Conservation (phyloP, 2,797 vertebrate genomes). For the Squalus acanthias region DNA sequence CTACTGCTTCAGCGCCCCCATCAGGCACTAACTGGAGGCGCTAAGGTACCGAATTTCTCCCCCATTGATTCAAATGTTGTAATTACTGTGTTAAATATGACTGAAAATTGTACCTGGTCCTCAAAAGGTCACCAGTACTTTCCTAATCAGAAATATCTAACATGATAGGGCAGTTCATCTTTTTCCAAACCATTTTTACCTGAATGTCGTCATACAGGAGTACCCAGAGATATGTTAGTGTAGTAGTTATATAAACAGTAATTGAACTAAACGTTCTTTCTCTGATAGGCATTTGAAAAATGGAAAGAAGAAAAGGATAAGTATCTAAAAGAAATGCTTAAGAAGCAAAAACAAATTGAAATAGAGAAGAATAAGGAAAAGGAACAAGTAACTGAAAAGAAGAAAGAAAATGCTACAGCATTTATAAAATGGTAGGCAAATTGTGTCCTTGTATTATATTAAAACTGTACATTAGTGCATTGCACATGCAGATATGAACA, state of each 20-base stretch:
- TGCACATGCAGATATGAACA: background rate
- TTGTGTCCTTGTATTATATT: background rate
- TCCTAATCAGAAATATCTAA: background rate
- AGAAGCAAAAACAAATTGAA: conserved; percentile 65
- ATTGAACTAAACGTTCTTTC: background rate
- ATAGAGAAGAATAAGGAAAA: conserved; percentile 63
- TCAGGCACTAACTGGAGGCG: too few relatives aligned
- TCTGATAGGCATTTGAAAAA: conserved; percentile 77
- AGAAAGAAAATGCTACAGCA: conserved; percentile 62
- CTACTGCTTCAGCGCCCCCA: too few relatives aligned
- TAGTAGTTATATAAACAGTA: too few relatives aligned
- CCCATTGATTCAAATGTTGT: background rate
- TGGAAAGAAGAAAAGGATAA: conserved; percentile 77
- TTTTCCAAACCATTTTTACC: background rate
- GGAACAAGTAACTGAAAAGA: conserved; percentile 66
- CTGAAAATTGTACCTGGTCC: background rate
- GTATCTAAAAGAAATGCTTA: conserved; percentile 63
- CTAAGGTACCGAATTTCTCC: too few relatives aligned
- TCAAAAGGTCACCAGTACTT: background rate
- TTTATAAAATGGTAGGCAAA: conserved; percentile 73
- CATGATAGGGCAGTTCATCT: background rate
- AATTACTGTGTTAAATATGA: background rate
- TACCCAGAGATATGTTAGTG: background rate
- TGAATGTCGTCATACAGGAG: background rate
- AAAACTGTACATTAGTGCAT: background rate